Evolutionary conservation across 2,113 vertebrate species (phyloP).

Genomic region (Cyprinodon variegatus): DNA sequence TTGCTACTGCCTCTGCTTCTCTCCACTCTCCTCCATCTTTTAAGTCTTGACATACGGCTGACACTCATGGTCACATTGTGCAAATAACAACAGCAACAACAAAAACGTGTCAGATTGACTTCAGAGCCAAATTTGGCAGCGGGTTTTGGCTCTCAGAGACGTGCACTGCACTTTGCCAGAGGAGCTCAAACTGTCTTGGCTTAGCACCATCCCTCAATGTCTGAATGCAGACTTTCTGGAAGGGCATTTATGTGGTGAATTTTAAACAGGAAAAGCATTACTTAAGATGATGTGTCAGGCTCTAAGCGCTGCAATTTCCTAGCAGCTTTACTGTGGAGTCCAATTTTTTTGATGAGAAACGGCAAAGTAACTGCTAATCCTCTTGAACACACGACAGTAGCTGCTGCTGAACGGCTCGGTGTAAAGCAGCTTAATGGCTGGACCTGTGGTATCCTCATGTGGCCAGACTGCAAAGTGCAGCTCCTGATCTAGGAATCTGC

Average conservation of each 20-base stretch:
- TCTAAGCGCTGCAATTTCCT: slow-evolving; percentile 25
- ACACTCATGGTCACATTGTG: slow-evolving; percentile 53
- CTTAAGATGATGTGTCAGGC: slow-evolving; percentile 28
- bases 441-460: slow-evolving; percentile 60
- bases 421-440: slow-evolving; percentile 16
- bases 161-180: slow-evolving; percentile 40
- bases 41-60: slow-evolving; percentile 47
- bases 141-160: slow-evolving; percentile 46
- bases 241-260: slow-evolving; percentile 51
- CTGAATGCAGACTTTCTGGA: slow-evolving; percentile 55
- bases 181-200: slow-evolving; percentile 61
- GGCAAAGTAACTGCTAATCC: slow-evolving; percentile 20
- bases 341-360: slow-evolving; percentile 16
- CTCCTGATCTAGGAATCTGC: not conserved
- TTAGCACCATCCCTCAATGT: slow-evolving; percentile 55
- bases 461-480: slow-evolving; percentile 57
- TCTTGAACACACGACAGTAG: slow-evolving; percentile 9
- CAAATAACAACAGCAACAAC: slow-evolving; percentile 1
- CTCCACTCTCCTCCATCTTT: slow-evolving; percentile 41
- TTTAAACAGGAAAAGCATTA: slow-evolving; percentile 47
- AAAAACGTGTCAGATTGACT: slow-evolving; percentile 31
- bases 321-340: slow-evolving; percentile 15
- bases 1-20: slow-evolving; percentile 55
- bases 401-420: slow-evolving; percentile 5
- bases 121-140: slow-evolving; percentile 39